These are phyloP conservation scores for Clistopyga incitator DNA, from an alignment of 2,888 invertebrate species.

Conservation along the genomic window DNA sequence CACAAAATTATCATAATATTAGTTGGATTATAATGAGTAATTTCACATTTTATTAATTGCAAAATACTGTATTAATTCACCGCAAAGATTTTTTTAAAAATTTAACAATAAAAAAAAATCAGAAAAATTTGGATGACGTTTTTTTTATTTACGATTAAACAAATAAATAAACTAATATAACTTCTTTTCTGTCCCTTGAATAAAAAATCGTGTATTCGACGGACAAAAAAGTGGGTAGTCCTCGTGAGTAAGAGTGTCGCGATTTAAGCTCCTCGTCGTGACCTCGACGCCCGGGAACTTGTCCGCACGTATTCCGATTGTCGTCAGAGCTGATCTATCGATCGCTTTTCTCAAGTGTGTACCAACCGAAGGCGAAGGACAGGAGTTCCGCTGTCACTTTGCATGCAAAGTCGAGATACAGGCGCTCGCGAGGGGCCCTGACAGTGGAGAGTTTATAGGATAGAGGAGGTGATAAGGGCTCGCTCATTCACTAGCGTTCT, in stretches of 20 bases:
- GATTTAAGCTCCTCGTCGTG: slow-evolving; percentile 28
- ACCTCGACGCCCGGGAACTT: slow-evolving; percentile 47
- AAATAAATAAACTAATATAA: too few species aligned
- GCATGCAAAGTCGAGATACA: slow-evolving; percentile 52
- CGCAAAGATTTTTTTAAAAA: too few species aligned
- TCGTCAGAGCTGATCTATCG: slow-evolving; percentile 32
- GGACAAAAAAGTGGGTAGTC: background rate
- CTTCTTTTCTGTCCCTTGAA: too few species aligned
- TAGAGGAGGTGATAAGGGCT: slow-evolving; percentile 47
- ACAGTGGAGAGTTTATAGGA: slow-evolving; percentile 55
- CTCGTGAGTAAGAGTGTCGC: background rate
- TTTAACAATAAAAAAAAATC: too few species aligned
- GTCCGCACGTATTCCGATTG: slow-evolving; percentile 10
- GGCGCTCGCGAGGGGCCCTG: slow-evolving; percentile 23
- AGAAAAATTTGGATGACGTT: too few species aligned
- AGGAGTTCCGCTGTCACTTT: slow-evolving; percentile 46
- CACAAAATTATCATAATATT: too few species aligned
- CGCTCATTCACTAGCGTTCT: slow-evolving; percentile 29
- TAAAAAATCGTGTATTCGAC: background rate
- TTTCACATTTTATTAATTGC: too few species aligned
- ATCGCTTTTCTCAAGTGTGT: slow-evolving; percentile 24
- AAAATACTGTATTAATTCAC: too few species aligned
- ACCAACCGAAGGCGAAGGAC: background rate
- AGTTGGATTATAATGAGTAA: too few species aligned
- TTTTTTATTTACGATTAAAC: too few species aligned